Evolutionary conservation across 2,888 invertebrate species (phyloP), one percentile per base, ranked within the genome.

Genomic region (Leptogaster cylindrica): DNA sequence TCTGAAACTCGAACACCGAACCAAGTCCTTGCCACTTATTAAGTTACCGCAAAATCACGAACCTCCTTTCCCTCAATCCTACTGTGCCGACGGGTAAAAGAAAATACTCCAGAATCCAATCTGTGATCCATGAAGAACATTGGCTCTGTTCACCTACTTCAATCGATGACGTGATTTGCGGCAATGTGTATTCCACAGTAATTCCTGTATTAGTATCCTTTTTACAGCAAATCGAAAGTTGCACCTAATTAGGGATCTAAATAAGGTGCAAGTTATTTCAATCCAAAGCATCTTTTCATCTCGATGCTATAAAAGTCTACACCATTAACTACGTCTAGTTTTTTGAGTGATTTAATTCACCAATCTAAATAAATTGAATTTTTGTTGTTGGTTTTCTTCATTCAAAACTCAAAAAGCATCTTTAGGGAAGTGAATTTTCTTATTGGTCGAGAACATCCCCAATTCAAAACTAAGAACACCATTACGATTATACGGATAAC

Each of bases 1-100:
- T 58, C 41, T 39, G 36, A 41, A 58, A 58, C 41, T 39, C 58
- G 12, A 25, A 16, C 39, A 23, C 36, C 23, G 39, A 25, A 23
- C 28, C 27, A 51, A 51, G 16, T 28, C 51, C 12, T 51, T 51
- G 27, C 14, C 58, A 41, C 31, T 52, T 52, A 52, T 52, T 58
- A 58, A 58, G 58, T 41, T 58, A 36, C 25, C 27, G 14, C 8
- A 12, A 27, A 23, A 36, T 20, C 36, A 25, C 39, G 2, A 2
- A 25, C 18, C 41, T 12, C 6, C n/a, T 25, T 44, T 14, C 3
- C 18, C 10, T 44, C 18, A 18, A 6, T 1, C 23, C 10, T 2
- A 2, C 20, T 18, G 20, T 20, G 10, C 10, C 23, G 46, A 20
- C 10, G 1, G 36, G 1, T 36, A 36, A 36, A 12, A 3, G 12